Conservation (phyloP, 2,113 vertebrate species). For the Poecile atricapillus region DNA sequence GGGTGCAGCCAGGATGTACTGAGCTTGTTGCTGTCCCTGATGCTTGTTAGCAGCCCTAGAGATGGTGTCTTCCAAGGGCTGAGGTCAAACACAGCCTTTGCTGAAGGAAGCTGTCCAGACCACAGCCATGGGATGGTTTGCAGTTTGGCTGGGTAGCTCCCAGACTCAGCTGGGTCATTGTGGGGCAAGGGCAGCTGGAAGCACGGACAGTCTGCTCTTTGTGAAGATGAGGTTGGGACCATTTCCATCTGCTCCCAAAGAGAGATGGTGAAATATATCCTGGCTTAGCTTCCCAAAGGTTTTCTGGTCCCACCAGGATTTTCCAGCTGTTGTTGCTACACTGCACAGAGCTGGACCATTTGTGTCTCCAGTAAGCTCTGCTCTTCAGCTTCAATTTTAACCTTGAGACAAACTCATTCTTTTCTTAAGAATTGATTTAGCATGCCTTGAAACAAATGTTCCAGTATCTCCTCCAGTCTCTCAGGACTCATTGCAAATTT, state of each 20-base stretch:
- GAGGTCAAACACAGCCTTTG: not conserved
- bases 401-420: not conserved
- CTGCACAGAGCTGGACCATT: not conserved
- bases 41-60: not conserved
- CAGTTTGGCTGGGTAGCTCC: not conserved
- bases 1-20: accelerated
- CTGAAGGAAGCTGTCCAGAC: not conserved
- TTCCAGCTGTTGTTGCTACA: not conserved
- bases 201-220: not conserved
- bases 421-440: not conserved
- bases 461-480: not conserved
- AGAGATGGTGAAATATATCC: accelerated
- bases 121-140: not conserved
- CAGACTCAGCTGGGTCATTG: not conserved
- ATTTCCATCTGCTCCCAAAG: not conserved
- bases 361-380: not conserved
- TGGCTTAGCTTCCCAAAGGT: not conserved
- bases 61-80: not conserved
- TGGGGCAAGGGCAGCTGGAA: accelerated
- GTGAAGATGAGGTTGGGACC: not conserved
- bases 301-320: not conserved
- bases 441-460: not conserved
- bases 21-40: not conserved
- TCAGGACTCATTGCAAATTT: not conserved
- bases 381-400: not conserved